These are phyloP conservation scores for Turdus rufiventris DNA, from an alignment of 2,113 vertebrate species.

Conservation along the genomic window DNA sequence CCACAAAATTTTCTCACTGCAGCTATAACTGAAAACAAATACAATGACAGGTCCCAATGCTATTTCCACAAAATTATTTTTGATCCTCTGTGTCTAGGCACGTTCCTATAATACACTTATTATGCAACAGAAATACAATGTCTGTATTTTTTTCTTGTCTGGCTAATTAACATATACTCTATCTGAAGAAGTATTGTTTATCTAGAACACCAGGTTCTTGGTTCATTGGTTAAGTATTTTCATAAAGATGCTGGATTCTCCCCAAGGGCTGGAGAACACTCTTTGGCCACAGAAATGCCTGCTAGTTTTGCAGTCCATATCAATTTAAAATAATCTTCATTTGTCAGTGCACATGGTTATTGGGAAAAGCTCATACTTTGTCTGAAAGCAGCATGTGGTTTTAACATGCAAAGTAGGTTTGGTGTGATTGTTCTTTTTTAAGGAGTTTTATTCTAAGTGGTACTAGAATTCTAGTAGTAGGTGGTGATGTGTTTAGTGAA, in stretches of 20 bases:
- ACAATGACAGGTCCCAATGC: not conserved
- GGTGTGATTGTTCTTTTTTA: not conserved
- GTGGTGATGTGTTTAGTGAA: not conserved
- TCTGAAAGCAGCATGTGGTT: not conserved
- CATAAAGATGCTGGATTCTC: not conserved
- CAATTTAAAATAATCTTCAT: not conserved
- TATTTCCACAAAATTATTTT: not conserved
- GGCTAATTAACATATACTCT: not conserved
- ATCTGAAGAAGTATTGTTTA: not conserved
- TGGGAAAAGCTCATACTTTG: not conserved
- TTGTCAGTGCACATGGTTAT: not conserved
- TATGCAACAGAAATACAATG: not conserved
- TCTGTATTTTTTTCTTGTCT: not conserved
- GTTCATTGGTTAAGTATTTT: not conserved
- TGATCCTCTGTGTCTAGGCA: rapidly evolving
- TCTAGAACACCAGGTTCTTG: not conserved
- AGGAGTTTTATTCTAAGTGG: not conserved
- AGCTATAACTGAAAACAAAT: not conserved
- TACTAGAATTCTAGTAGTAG: not conserved
- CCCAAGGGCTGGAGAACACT: not conserved
- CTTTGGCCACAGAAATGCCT: not conserved
- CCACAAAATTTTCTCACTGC: not conserved
- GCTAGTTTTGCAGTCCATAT: not conserved
- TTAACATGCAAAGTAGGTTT: not conserved
- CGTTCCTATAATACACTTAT: not conserved